Base-by-base conservation (phyloP, 2,888 invertebrate species). In the Diadegma fenestrale region DNA sequence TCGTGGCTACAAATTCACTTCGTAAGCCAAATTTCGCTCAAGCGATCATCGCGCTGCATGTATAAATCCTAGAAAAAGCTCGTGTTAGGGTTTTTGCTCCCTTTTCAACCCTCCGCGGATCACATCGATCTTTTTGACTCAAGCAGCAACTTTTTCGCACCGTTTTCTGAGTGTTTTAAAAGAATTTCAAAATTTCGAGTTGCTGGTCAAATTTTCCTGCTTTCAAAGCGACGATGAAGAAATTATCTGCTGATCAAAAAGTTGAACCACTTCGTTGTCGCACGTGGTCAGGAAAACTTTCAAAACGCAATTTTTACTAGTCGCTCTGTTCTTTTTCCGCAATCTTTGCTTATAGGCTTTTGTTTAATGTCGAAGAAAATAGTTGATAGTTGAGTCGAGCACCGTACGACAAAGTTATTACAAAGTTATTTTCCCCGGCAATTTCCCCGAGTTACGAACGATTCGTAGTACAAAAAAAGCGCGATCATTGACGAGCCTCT, bases 381-480 rank as follows among this genome's bases (percentile, higher is more conserved):
- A 58, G 30, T 26, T 66, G 41, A 68, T 12, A 48, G 58, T 51
- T 68, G 48, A 77, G 72, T 84, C 71, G 10, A 41, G 17, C 17
- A 66, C 77, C 43, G 54, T 66, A 66, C 71, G 77, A 75, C 68
- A 73, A 45, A 79, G 66, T 73, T 41, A 71, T 43, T 72, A 78
- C 54, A 45, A 73, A 54, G 68, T 17, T 51, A 76, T 54, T 19
- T 64, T 64, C 69, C 43, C 22, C 61, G 26, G 64, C 37, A 84
- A 80, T 77, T 73, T 45, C 41, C 19, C 22, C 73, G 76, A 84
- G 41, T 84, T 84, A 77, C 68, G 61, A 41, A 77, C 72, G 80
- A 75, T 71, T 79, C 73, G 58, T 33, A 69, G 69, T 45, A 72
- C 2, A 41, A 17, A 33, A 71, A 71, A 71, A 71, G 22, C 14